Evolutionary conservation across 2,113 vertebrate genomes (phyloP).

Genomic region (Eclectus roratus): DNA sequence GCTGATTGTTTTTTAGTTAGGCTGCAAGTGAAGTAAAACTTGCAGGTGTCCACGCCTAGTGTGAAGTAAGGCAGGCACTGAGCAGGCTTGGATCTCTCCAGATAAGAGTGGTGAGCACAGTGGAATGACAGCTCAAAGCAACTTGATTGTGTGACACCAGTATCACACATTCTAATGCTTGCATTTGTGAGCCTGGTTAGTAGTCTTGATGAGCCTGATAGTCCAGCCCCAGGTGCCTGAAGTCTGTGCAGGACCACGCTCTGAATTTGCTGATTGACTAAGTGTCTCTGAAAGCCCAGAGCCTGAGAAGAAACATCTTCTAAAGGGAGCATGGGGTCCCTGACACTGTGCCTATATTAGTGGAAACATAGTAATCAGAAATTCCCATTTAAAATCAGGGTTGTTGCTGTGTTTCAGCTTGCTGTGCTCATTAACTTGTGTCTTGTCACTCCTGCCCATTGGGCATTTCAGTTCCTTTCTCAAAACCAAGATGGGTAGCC

Average conservation of each 20-base stretch:
- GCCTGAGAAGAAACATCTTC: background rate
- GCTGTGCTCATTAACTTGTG: fast-evolving
- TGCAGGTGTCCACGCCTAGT: background rate
- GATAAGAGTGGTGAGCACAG: fast-evolving
- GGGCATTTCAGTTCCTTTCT: fast-evolving
- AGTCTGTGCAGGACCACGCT: background rate
- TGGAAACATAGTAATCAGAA: background rate
- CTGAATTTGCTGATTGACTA: background rate
- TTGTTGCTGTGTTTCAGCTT: background rate
- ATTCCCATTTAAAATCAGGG: background rate
- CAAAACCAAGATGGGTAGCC: background rate
- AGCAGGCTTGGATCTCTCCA: background rate
- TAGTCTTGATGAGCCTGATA: background rate
- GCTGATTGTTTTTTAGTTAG: background rate
- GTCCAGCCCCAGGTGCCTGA: background rate
- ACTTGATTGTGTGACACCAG: background rate
- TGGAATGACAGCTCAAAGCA: background rate
- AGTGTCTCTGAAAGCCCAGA: background rate
- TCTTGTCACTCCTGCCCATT: fast-evolving
- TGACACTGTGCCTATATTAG: fast-evolving
- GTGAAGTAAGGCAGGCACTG: background rate
- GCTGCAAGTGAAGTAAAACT: fast-evolving
- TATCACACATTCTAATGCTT: fast-evolving
- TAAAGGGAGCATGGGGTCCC: background rate
- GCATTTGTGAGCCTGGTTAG: fast-evolving